Conservation (phyloP, 2,113 vertebrate genomes). For the Melanerpes aurifrons region DNA sequence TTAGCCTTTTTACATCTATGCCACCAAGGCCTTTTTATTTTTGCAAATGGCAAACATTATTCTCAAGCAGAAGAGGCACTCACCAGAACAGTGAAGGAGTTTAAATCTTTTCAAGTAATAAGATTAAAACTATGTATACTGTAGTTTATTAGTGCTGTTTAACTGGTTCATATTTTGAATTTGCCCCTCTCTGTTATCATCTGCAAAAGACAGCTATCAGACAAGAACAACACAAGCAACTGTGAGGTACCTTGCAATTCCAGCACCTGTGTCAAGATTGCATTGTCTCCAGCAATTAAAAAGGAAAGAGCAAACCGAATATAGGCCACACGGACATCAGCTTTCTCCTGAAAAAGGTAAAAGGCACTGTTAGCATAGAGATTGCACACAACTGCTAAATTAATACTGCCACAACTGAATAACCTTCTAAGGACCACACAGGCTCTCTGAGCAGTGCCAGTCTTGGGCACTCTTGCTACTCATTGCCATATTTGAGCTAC, state of each 20-base stretch:
- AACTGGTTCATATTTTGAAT: neutral
- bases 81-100: neutral
- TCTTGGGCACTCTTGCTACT: neutral
- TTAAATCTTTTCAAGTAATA: neutral
- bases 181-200: neutral
- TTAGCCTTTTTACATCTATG: neutral
- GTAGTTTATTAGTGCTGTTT: neutral
- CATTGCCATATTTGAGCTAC: neutral
- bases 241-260: conserved; percentile 88
- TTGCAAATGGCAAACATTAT: neutral
- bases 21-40: neutral
- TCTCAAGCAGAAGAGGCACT: neutral
- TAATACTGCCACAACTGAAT: neutral
- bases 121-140: neutral
- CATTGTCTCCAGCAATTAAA: conserved; percentile 87
- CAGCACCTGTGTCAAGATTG: conserved; percentile 84
- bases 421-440: neutral
- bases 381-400: neutral
- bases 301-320: conserved; percentile 93
- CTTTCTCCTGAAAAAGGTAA: conserved; percentile 77
- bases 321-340: conserved; percentile 91
- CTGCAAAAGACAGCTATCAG: neutral
- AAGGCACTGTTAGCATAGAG: neutral
- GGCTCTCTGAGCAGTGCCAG: neutral
- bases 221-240: neutral